These are phyloP conservation scores for Cisticola juncidis DNA, from an alignment of 2,113 vertebrate genomes.

Conservation along the genomic window DNA sequence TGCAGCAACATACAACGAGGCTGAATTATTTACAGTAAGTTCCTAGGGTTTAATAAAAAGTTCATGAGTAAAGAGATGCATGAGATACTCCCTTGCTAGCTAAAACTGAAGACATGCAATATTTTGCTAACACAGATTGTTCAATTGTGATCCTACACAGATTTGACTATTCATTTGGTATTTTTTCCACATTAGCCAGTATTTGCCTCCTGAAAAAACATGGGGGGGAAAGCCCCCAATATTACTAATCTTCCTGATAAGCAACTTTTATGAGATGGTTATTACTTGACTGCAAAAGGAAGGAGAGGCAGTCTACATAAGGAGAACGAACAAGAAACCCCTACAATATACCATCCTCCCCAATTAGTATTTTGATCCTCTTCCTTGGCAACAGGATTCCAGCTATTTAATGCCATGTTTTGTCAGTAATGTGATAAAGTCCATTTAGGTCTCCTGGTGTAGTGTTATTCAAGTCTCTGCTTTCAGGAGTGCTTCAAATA, in stretches of 20 bases:
- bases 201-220: neutral
- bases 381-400: neutral
- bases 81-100: neutral
- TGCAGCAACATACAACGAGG: neutral
- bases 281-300: neutral
- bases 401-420: neutral
- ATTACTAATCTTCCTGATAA: neutral
- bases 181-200: neutral
- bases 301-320: neutral
- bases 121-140: neutral
- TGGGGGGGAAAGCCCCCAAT: accelerated
- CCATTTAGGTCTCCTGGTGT: neutral
- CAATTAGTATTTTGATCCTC: neutral
- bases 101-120: neutral
- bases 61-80: neutral
- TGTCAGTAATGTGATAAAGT: neutral
- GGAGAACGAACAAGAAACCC: neutral
- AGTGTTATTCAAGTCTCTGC: neutral
- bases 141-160: neutral
- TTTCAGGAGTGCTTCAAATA: neutral
- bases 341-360: neutral
- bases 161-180: neutral
- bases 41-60: neutral
- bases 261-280: neutral
- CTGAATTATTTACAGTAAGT: neutral